phyloP scores from a whole-genome alignment of 2,113 vertebrate genomes.

The Sceloporus undulatus region DNA sequence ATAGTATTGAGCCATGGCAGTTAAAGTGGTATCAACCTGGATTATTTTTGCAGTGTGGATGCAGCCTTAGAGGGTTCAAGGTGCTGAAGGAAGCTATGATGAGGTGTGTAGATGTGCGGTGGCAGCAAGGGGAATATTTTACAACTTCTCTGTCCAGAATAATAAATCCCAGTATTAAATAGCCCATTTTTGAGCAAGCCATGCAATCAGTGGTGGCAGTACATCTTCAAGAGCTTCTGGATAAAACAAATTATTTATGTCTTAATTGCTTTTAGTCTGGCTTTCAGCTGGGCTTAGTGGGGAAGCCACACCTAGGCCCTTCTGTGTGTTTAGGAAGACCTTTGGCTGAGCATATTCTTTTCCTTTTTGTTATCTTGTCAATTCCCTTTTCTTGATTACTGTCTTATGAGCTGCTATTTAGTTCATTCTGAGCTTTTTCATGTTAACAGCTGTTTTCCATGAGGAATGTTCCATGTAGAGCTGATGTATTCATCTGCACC shows the following conservation, averaged over 20 bases:
- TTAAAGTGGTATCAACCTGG: too few species aligned
- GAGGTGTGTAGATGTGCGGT: too few species aligned
- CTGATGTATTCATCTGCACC: neutral
- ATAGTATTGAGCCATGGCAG: too few species aligned
- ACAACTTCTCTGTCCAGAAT: neutral
- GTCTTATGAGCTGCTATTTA: neutral
- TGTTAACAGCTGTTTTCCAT: neutral
- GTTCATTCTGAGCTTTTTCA: neutral
- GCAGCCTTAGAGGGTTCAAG: too few species aligned
- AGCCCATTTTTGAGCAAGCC: neutral
- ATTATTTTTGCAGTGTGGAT: too few species aligned
- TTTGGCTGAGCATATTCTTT: neutral
- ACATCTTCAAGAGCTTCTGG: neutral
- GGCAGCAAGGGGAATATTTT: neutral
- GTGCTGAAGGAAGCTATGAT: too few species aligned
- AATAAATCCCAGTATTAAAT: neutral
- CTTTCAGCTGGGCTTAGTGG: neutral
- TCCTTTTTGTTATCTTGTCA: neutral
- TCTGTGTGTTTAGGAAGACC: neutral
- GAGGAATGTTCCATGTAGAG: neutral
- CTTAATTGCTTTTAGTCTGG: neutral
- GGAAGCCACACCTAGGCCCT: neutral
- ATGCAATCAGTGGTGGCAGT: neutral
- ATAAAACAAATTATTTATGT: neutral
- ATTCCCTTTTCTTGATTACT: neutral